These are phyloP conservation scores for Protomyctophum bolini DNA, from an alignment of 2,113 vertebrate species.

Conservation along the genomic window DNA sequence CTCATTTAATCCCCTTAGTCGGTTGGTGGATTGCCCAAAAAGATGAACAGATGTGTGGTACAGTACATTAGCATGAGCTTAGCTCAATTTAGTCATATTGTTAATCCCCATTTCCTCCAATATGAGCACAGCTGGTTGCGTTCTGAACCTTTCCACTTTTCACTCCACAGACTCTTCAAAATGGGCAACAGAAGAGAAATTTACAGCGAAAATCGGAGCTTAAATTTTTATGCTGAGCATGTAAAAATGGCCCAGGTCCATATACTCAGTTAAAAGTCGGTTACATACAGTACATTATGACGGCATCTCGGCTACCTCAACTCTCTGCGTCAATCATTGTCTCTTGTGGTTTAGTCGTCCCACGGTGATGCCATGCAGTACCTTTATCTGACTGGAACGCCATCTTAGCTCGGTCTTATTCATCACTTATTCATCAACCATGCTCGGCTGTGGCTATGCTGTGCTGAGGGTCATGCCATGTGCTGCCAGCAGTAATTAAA, in stretches of 20 bases:
- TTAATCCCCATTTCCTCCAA: neutral
- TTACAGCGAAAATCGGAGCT: neutral
- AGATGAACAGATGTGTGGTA: neutral
- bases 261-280: too few species aligned
- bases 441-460: constrained; percentile 20
- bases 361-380: constrained; percentile 1
- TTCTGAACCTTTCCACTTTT: neutral
- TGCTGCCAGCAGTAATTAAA: constrained; percentile 40
- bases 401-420: constrained; percentile 7
- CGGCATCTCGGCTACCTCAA: neutral
- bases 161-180: neutral
- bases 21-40: neutral
- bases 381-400: constrained; percentile 29
- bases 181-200: neutral
- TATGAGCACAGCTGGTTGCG: neutral
- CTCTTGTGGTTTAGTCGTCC: constrained; percentile 22
- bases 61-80: neutral
- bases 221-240: neutral
- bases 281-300: neutral
- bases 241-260: too few species aligned
- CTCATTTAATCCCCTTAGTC: neutral
- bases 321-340: constrained; percentile 13
- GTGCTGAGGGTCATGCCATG: constrained; percentile 18
- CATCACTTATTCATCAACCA: constrained; percentile 39
- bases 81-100: neutral